Evolutionary conservation across 2,797 vertebrate species (phyloP), one percentile per base, ranked within the genome.

Genomic region (Zalophus californianus): DNA sequence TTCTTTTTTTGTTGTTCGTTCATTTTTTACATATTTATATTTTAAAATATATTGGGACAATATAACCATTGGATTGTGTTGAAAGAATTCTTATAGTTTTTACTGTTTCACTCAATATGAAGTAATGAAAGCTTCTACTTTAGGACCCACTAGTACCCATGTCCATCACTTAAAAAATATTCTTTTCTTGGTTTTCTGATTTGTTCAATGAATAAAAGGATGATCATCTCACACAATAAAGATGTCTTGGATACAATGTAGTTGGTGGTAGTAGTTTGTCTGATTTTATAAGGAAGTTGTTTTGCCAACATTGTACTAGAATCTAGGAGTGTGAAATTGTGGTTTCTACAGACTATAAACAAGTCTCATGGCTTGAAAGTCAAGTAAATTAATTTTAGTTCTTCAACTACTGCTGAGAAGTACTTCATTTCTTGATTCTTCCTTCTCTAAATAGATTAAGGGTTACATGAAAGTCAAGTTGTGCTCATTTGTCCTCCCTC

Each of bases 351-450:
- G 90, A 95, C 75, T 60, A 96, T 96, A 97, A 79, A 86, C 86
- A 97, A 98, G 87, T 96, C 95, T 96, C 68, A n/a, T 86, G 96
- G 91, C 97, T 98, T 97, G 87, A 97, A 98, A 98, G 96, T 97
- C 97, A 98, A 98, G 94, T 98, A 98, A 98, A 98, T 98, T 98
- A 98, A 98, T 98, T 98, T 98, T 85, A 96, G 97, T 98, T 98
- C 98, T 98, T 98, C 98, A 98, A 98, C 97, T 98, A 96, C 97
- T 97, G 96, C 97, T 98, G 98, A 98, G 98, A 98, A 98, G 97
- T 98, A 97, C 98, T 99, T 98, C 95, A 98, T 98, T 98, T 98
- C 97, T 96, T 29, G 64, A 97, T 98, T 98, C 96, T 97, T 98
- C 95, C 96, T 97, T 97, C 98, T 98, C 98, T 98, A 98, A 98